Evolutionary conservation across 2,888 invertebrate genomes (phyloP).

Genomic region (Teleogryllus oceanicus): DNA sequence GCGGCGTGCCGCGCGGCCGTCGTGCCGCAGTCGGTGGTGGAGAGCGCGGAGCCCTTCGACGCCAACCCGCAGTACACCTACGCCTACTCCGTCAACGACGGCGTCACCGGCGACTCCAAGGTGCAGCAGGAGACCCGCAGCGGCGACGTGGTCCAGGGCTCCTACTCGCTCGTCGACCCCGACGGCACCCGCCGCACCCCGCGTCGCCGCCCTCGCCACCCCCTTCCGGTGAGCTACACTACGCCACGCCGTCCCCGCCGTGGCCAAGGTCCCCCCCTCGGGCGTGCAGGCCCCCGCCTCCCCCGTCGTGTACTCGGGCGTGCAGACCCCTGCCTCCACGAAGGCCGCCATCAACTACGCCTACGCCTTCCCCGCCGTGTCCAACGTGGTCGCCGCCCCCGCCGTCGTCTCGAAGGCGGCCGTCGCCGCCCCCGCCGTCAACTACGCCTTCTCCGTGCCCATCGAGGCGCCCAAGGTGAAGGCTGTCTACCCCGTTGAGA

Average conservation of each 20-base stretch:
- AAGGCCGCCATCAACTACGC: constrained; percentile 25
- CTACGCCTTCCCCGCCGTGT: constrained; percentile 11
- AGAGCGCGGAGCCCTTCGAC: constrained; percentile 38
- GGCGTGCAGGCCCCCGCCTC: constrained; percentile 24
- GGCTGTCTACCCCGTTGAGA: neutral
- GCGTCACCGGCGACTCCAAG: constrained; percentile 41
- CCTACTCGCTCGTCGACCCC: constrained; percentile 40
- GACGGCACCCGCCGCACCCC: constrained; percentile 39
- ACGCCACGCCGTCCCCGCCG: constrained; percentile 24
- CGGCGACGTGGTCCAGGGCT: constrained; percentile 40
- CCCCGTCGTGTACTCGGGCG: constrained; percentile 4
- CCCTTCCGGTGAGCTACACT: neutral
- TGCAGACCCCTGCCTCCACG: constrained; percentile 22
- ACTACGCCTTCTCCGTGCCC: constrained; percentile 27
- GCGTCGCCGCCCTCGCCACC: too few relatives aligned
- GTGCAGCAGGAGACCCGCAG: constrained; percentile 40
- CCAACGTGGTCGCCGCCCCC: neutral
- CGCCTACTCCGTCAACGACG: constrained; percentile 41
- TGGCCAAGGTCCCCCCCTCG: constrained; percentile 5
- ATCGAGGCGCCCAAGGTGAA: constrained; percentile 12
- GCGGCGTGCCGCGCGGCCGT: constrained; percentile 6
- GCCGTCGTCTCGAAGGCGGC: constrained; percentile 25
- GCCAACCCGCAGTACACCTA: constrained; percentile 41
- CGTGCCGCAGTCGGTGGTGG: constrained; percentile 24
- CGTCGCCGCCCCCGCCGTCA: constrained; percentile 25